Evolutionary conservation across 2,888 invertebrate genomes (phyloP).

Genomic region (Nebria brevicollis): DNA sequence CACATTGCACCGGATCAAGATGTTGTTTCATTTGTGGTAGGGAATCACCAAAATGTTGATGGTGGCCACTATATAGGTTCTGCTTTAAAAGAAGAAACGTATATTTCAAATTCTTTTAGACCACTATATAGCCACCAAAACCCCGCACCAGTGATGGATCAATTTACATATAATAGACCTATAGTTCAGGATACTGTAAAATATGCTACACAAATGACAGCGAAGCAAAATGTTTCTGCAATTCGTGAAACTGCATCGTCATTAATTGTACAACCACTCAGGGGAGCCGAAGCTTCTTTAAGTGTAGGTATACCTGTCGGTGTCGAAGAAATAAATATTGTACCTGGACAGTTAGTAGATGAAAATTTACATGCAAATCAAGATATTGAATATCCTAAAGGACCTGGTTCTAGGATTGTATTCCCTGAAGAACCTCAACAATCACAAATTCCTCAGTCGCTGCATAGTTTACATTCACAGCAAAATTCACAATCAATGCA

Average conservation of each 20-base stretch:
- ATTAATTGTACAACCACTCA: conserved; percentile 60
- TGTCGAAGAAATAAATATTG: conserved; percentile 56
- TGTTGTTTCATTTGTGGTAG: conserved; percentile 72
- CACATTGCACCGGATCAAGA: conserved; percentile 72
- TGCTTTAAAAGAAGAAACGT: conserved; percentile 66
- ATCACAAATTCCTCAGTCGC: conserved; percentile 21
- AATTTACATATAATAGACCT: conserved; percentile 33
- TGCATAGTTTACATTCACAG: conserved; percentile 8
- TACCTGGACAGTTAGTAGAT: conserved; percentile 61
- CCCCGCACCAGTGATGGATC: conserved; percentile 24
- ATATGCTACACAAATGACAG: conserved; percentile 29
- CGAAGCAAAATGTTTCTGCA: conserved; percentile 16
- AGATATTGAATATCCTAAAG: conserved; percentile 55
- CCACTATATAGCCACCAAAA: conserved; percentile 54
- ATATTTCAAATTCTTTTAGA: conserved; percentile 59
- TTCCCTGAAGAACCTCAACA: conserved; percentile 56
- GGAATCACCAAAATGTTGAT: conserved; percentile 70
- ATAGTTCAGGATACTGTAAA: conserved; percentile 17
- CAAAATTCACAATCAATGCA: conserved; percentile 26
- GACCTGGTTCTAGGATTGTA: conserved; percentile 56
- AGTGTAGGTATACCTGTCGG: conserved; percentile 61
- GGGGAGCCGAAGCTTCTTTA: conserved; percentile 60
- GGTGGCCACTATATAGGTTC: conserved; percentile 62
- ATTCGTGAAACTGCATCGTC: conserved; percentile 53
- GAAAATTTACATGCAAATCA: conserved; percentile 56